phyloP scores from a whole-genome alignment of 2,797 vertebrate genomes.

The Bufotes viridis region DNA sequence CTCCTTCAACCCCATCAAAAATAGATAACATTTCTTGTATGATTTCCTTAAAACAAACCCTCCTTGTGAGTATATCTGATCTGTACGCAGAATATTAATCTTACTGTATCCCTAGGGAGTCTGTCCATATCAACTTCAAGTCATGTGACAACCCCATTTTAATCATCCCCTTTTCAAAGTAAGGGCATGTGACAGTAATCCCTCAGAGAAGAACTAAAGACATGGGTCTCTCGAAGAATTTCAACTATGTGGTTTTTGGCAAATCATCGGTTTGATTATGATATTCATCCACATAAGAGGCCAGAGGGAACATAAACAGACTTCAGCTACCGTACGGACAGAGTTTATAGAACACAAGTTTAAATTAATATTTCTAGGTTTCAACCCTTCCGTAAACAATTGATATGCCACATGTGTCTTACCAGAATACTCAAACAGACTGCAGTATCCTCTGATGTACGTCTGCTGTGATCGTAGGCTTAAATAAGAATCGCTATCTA shows the following conservation, averaged over 20 bases:
- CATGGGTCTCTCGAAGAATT: conserved; percentile 11
- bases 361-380: not conserved
- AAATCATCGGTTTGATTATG: not conserved
- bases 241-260: conserved; percentile 4
- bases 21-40: not conserved
- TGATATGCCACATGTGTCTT: not conserved
- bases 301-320: not conserved
- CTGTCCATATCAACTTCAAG: not conserved
- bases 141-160: conserved; percentile 35
- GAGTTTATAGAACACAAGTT: not conserved
- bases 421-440: not conserved
- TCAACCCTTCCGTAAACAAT: not conserved
- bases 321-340: not conserved
- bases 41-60: not conserved
- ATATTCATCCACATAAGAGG: conserved; percentile 4
- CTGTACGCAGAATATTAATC: not conserved
- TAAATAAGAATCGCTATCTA: conserved; percentile 11
- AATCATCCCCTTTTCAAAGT: conserved; percentile 13
- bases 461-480: conserved; percentile 8
- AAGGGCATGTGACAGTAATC: conserved; percentile 36
- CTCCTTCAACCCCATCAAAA: not conserved
- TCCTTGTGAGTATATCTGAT: not conserved
- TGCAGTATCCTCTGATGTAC: conserved; percentile 26
- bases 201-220: not conserved
- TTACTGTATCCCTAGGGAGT: not conserved